Evolutionary conservation across 2,888 invertebrate species (phyloP).

Genomic region (Lithophane leautieri): DNA sequence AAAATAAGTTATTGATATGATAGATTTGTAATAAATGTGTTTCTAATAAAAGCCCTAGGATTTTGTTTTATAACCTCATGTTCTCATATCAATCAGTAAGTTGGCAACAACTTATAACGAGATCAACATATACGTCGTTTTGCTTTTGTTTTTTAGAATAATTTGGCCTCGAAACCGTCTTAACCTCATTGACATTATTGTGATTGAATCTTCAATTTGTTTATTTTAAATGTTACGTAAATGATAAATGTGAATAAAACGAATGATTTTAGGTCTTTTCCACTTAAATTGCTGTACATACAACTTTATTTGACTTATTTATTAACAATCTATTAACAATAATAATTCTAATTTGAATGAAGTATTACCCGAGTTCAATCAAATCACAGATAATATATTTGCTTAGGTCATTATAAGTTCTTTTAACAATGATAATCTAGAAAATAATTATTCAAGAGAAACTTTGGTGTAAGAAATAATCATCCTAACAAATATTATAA

Average conservation of each 20-base stretch:
- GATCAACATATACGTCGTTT: not conserved
- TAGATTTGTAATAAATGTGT: no score
- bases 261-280: not conserved
- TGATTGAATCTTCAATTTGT: not conserved
- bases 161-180: not conserved
- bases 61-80: not conserved
- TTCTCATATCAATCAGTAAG: not conserved
- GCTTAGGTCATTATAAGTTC: not conserved
- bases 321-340: not conserved
- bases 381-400: no score
- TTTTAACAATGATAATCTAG: not conserved
- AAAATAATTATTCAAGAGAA: no score
- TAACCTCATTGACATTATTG: not conserved
- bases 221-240: not conserved
- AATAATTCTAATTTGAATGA: not conserved
- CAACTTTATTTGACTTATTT: not conserved
- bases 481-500: no score
- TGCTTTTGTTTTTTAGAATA: not conserved
- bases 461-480: no score
- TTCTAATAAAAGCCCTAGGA: not conserved
- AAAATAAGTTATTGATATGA: no score
- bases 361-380: no score
- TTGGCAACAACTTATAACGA: conserved; percentile 1
- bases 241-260: not conserved
- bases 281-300: not conserved